Conservation (phyloP, 2,797 vertebrate genomes). For the Rhadinocentrus ornatus region DNA sequence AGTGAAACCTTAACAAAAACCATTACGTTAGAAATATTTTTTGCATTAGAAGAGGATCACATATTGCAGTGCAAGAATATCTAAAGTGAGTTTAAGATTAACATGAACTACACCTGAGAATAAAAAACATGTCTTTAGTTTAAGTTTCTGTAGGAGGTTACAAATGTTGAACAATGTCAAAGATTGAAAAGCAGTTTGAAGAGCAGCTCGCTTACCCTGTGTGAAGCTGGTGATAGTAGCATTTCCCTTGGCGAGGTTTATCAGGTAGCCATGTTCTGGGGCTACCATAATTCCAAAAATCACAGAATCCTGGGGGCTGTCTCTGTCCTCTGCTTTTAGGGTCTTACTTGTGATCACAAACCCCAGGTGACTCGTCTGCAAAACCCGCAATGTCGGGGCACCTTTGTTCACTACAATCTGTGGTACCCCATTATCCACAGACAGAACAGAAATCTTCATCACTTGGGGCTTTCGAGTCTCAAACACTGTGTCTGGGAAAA, state of each 20-base stretch:
- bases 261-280: conserved; percentile 90
- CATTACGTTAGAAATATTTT: conserved; percentile 50
- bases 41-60: conserved; percentile 24
- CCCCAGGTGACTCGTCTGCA: conserved; percentile 88
- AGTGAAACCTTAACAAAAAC: conserved; percentile 59
- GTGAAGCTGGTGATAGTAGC: conserved; percentile 90
- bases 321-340: conserved; percentile 92
- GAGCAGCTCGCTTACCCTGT: conserved; percentile 87
- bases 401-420: conserved; percentile 93
- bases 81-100: conserved; percentile 37
- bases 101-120: conserved; percentile 21
- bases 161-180: conserved; percentile 35
- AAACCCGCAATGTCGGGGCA: conserved; percentile 85
- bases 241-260: conserved; percentile 91
- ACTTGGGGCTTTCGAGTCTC: conserved; percentile 91
- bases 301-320: conserved; percentile 86
- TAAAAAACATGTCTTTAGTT: conserved; percentile 20
- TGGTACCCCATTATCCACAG: conserved; percentile 90
- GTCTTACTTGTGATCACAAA: conserved; percentile 94
- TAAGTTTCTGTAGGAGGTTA: conserved; percentile 21
- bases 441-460: conserved; percentile 89
- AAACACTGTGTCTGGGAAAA: conserved; percentile 93
- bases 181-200: conserved; percentile 21
- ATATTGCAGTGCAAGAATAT: conserved; percentile 47
- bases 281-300: conserved; percentile 86